These are phyloP conservation scores for Hafferia zeledoni DNA, from an alignment of 2,797 vertebrate genomes.

Conservation along the genomic window DNA sequence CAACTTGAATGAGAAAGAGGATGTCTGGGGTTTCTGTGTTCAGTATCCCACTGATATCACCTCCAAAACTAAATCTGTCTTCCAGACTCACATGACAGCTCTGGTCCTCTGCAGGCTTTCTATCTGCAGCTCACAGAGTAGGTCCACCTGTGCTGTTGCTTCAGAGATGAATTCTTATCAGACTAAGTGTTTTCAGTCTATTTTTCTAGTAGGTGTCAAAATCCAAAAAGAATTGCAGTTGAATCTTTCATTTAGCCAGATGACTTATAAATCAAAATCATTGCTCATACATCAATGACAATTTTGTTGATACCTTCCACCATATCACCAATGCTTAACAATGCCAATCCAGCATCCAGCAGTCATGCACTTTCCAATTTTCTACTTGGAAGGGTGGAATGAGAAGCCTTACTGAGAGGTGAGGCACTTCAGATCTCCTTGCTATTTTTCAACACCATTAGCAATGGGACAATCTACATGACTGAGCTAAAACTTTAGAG, in stretches of 20 bases:
- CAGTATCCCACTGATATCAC: accelerated
- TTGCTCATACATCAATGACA: background rate
- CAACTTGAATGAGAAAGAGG: background rate
- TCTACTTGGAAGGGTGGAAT: background rate
- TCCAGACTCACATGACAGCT: background rate
- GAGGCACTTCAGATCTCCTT: background rate
- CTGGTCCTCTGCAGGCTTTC: background rate
- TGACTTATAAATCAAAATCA: background rate
- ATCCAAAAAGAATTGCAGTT: background rate
- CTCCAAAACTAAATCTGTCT: background rate
- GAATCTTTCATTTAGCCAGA: background rate
- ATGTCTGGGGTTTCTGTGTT: background rate
- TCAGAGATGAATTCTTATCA: background rate
- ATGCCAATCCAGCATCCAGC: background rate
- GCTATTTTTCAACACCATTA: background rate
- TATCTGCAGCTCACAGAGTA: background rate
- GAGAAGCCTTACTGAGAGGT: background rate
- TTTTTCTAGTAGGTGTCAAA: background rate
- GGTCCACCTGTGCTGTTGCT: background rate
- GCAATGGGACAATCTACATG: background rate
- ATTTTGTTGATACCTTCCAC: background rate
- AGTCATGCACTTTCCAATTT: background rate
- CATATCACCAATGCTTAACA: background rate
- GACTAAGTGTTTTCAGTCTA: background rate
- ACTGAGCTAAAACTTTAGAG: background rate